Conservation (phyloP, 2,888 invertebrate genomes). For the Thumatha senex region DNA sequence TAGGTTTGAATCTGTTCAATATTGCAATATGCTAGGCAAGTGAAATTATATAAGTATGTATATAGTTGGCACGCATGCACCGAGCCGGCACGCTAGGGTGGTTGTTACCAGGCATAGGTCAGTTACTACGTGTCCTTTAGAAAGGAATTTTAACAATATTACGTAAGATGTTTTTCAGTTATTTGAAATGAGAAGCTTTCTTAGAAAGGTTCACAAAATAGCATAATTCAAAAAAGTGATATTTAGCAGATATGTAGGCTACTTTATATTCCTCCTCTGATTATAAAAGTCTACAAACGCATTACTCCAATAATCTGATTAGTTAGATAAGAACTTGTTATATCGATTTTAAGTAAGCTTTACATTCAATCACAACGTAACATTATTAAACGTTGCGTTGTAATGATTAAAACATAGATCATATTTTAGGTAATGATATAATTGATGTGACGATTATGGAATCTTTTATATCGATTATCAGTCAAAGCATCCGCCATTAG, state of each 20-base stretch:
- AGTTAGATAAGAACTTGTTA: background rate
- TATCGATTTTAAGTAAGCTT: background rate
- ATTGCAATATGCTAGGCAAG: conserved; percentile 54
- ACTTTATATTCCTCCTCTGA: background rate
- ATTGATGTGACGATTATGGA: conserved; percentile 44
- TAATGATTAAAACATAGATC: background rate
- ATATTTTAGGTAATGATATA: no score
- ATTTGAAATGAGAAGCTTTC: background rate
- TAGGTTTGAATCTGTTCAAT: conserved; percentile 47
- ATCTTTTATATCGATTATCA: conserved; percentile 66
- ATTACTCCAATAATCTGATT: conserved; percentile 2
- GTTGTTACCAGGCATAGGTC: conserved; percentile 64
- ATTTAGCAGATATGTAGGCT: no score
- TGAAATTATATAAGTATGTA: conserved; percentile 34
- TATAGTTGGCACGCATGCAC: conserved; percentile 62
- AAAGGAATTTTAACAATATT: conserved; percentile 4
- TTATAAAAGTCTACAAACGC: background rate
- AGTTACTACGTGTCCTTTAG: conserved; percentile 53
- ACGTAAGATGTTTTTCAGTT: background rate
- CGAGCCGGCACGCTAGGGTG: conserved; percentile 38
- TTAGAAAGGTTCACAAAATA: no score
- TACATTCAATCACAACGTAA: conserved; percentile 1
- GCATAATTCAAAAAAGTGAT: no score
- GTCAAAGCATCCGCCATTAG: conserved; percentile 57
- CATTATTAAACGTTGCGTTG: no score